phyloP scores from a whole-genome alignment of 1,140 invertebrate genomes.

The Batillaria attramentaria region DNA sequence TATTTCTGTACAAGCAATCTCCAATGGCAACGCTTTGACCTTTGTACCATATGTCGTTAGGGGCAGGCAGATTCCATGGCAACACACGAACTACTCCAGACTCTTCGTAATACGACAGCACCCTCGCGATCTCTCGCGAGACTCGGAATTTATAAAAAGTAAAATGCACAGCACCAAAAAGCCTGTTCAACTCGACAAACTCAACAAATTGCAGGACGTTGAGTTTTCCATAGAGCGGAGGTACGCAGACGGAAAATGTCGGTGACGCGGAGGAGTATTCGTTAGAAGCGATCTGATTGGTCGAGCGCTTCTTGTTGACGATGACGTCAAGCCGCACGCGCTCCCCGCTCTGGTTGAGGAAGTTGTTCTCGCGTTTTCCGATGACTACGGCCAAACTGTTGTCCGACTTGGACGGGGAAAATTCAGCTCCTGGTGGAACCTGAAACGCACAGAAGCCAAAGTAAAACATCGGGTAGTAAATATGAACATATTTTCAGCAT shows the following conservation, averaged over 20 bases:
- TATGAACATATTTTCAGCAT: no score
- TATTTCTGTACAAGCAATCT: conserved; percentile 39
- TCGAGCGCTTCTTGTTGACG: not conserved
- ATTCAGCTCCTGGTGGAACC: not conserved
- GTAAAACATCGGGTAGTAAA: no score
- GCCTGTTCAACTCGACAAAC: conserved; percentile 35
- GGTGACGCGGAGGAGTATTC: not conserved
- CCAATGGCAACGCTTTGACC: conserved; percentile 34
- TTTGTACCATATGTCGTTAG: conserved; percentile 30
- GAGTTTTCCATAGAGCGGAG: conserved; percentile 24
- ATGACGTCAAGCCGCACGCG: conserved; percentile 1
- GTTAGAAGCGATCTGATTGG: not conserved
- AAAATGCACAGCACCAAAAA: conserved; percentile 31
- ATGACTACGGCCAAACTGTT: not conserved
- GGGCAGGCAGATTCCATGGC: conserved; percentile 31
- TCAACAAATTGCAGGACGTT: conserved; percentile 35
- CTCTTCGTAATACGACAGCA: conserved; percentile 32
- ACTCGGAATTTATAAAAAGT: conserved; percentile 32
- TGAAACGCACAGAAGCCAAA: not conserved
- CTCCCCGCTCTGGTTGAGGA: not conserved
- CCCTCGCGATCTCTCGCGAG: conserved; percentile 23
- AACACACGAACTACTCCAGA: conserved; percentile 27
- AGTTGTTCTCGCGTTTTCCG: not conserved
- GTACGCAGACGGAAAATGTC: conserved; percentile 29
- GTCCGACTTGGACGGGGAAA: not conserved